Percentiles rank a stretch among this genome's conserved stretches.
phyloP scores from a whole-genome alignment of 2,888 invertebrate genomes.

The Nineta flava region DNA sequence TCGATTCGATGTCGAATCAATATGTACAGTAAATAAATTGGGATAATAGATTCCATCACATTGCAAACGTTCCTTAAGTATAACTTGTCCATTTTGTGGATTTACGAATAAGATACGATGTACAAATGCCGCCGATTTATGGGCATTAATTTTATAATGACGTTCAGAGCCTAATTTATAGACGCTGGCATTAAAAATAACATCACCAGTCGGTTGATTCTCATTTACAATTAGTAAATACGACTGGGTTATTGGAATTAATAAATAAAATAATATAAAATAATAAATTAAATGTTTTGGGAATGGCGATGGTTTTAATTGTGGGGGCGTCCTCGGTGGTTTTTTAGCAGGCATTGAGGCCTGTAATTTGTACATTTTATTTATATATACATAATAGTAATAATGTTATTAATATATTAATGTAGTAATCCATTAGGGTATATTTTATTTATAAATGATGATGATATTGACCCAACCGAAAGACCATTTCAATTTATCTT shows the following conservation, averaged over 20 bases:
- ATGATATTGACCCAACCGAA: background rate
- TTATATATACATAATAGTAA: constrained; percentile 1
- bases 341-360: constrained; percentile 3
- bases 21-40: constrained; percentile 69
- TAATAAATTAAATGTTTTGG: background rate
- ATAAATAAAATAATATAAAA: background rate
- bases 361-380: constrained; percentile 6
- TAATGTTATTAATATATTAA: background rate
- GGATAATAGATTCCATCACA: constrained; percentile 75
- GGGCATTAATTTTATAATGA: constrained; percentile 61
- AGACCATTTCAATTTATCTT: constrained; percentile 1
- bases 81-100: constrained; percentile 55
- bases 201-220: constrained; percentile 39
- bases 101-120: constrained; percentile 61
- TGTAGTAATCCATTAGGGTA: background rate
- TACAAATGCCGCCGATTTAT: constrained; percentile 70
- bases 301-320: background rate
- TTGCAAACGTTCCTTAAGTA: constrained; percentile 51
- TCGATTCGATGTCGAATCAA: constrained; percentile 69
- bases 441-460: background rate
- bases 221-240: constrained; percentile 26
- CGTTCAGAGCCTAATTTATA: constrained; percentile 65
- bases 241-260: constrained; percentile 6
- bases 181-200: constrained; percentile 65
- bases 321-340: background rate